Evolutionary conservation across 2,888 invertebrate species (phyloP), one percentile per base, ranked within the genome.

Genomic region (Aphidoletes aphidimyza): DNA sequence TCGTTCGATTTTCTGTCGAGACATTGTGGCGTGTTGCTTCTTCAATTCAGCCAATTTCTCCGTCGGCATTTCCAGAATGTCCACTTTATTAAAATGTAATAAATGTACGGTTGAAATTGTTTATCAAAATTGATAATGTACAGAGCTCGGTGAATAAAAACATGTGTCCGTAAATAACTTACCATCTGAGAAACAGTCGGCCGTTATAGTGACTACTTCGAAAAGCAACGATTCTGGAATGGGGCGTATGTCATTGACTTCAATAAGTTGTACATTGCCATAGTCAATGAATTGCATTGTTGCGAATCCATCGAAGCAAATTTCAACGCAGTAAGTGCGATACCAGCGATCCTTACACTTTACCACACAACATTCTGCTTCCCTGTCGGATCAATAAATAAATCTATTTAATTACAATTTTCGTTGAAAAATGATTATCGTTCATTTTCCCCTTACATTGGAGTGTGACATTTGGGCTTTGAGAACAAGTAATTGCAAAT

Each of bases 231-330:
- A 17, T 37, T 87, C 86, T 1, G 90, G 90, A 87, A 89, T 89
- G 37, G 87, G 88, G 0, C 88, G 87, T 84, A 90, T 89, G 22
- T 88, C 86, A 1, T 87, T 85, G 0, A 90, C 87, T 78, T 87
- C 86, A 0, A 88, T 87, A 6, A 87, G 85, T 0, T 86, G 85
- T 34, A 89, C 87, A 45, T 89, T 89, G 0, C 90, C 90, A 85
- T 88, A 89, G 84, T 90, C 90, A 22, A 89, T 86, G 83, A 90
- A 90, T 6, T 87, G 85, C 59, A 90, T 88, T 36, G 88, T 87
- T 0, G 90, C 90, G 86, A 88, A 86, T 0, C 89, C 89, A 88
- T 90, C 89, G 26, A 89, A 89, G 0, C 89, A 88, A 22, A 87
- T 86, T 85, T 90, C 89, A 84, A 89, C 83, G 84, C 88, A 89